Base-by-base conservation (phyloP, 2,113 vertebrate species). In the Mola mola region DNA sequence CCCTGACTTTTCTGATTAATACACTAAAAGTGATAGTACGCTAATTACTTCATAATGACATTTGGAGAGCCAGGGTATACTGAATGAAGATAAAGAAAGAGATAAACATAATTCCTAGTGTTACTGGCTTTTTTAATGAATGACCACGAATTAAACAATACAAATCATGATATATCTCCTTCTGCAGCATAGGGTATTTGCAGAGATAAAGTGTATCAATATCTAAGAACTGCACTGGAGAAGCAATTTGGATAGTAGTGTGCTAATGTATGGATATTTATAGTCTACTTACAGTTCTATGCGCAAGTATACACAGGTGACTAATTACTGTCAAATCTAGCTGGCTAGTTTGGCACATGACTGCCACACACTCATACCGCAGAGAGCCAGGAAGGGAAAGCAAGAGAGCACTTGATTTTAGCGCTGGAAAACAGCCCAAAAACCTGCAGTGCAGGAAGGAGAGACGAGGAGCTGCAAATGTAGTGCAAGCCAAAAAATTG, bases 261-360 rank as follows among this genome's bases (percentile, higher is more conserved):
- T 20, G 40, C 52, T 84, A 76, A 87, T 72, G 72, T 87, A 87
- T 78, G 78, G 86, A 87, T 87, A 83, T 86, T 87, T 85, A 87
- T 87, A 83, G 75, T 47, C 24, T 11, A 66, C 83, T 73, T 67
- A 78, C 75, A 73, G 72, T 51, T 74, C 53, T 29, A 81, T 65
- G 74, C 80, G 78, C 58, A 58, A 68, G 75, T 83, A 86, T 82
- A 83, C 85, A 86, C 84, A 83, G 83, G 84, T 88, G 82, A 84
- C 78, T 83, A 87, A 88, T 84, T 80, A 87, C 66, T 56, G 82
- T 67, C 75, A 73, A 64, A 75, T 62, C 80, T 85, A 69, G 69
- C 81, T 55, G 83, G 85, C 83, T 82, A 82, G 79, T 75, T 84
- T 87, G 85, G 84, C 85, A 80, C 83, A 70, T 62, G 71, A 76